These are phyloP conservation scores for Lagodon rhomboides DNA, from an alignment of 2,797 vertebrate species.

Conservation along the genomic window DNA sequence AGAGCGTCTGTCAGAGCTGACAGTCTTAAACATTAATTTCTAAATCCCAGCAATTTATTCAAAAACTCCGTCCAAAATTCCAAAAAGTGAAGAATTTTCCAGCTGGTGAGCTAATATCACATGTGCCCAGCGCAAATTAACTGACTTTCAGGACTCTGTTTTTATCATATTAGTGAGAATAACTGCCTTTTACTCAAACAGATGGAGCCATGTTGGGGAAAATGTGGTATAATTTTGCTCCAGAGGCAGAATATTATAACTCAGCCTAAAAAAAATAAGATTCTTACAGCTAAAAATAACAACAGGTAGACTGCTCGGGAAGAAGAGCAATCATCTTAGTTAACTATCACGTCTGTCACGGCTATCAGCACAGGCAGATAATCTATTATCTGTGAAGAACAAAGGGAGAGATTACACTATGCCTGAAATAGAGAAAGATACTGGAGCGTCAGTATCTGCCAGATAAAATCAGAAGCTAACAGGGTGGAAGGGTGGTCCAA, in stretches of 20 bases:
- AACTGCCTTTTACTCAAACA: slow-evolving; percentile 12
- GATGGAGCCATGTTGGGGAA: slow-evolving; percentile 35
- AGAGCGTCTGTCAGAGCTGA: slow-evolving; percentile 45
- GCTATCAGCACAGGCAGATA: slow-evolving; percentile 19
- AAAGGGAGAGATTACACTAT: slow-evolving; percentile 26
- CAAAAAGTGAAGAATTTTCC: slow-evolving; percentile 32
- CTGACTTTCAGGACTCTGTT: slow-evolving; percentile 25
- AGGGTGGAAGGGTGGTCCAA: slow-evolving; percentile 22
- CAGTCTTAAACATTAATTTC: slow-evolving; percentile 46
- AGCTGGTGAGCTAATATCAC: slow-evolving; percentile 53
- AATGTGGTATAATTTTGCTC: slow-evolving; percentile 35
- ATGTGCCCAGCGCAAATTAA: slow-evolving; percentile 44
- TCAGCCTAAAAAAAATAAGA: slow-evolving; percentile 14
- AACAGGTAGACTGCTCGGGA: neutral
- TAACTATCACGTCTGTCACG: slow-evolving; percentile 19
- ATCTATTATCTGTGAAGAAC: slow-evolving; percentile 25
- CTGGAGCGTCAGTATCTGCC: neutral
- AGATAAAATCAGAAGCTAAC: slow-evolving; percentile 42
- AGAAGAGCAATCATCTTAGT: slow-evolving; percentile 3
- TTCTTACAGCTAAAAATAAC: slow-evolving; percentile 26
- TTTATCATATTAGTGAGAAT: slow-evolving; percentile 24
- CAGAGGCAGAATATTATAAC: slow-evolving; percentile 14
- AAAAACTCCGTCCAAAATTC: slow-evolving; percentile 26
- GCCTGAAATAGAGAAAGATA: slow-evolving; percentile 49
- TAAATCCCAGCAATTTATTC: slow-evolving; percentile 40